A percentile compares a stretch with the other conserved stretches of the same genome.
Evolutionary conservation across 2,113 vertebrate species (phyloP).

Genomic region (Axis porcinus): DNA sequence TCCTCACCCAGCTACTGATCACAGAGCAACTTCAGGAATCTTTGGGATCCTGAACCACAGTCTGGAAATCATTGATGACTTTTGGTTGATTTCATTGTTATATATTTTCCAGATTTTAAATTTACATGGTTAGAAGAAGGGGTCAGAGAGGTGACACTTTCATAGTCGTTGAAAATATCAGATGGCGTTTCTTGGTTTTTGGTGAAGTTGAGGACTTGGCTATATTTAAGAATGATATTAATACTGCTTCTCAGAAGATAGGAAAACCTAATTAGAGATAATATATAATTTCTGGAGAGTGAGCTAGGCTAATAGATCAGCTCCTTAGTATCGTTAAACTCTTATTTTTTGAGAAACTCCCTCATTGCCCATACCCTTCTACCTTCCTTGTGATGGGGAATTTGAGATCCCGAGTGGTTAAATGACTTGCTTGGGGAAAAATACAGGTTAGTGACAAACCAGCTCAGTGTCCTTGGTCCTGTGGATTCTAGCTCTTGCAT

Average conservation of each 20-base stretch:
- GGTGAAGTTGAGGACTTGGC: background rate
- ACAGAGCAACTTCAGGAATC: background rate
- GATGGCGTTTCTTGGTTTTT: background rate
- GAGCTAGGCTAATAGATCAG: background rate
- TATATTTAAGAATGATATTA: background rate
- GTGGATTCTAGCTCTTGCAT: background rate
- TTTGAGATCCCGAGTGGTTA: background rate
- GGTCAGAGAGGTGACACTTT: background rate
- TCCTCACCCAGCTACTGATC: background rate
- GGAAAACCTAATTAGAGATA: background rate
- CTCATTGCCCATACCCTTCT: background rate
- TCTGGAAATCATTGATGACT: background rate
- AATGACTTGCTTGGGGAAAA: background rate
- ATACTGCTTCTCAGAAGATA: background rate
- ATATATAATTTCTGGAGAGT: background rate
- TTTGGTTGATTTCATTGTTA: slow-evolving; percentile 3
- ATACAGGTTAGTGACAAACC: background rate
- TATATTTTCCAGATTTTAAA: background rate
- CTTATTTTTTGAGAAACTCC: background rate
- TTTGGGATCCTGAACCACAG: background rate
- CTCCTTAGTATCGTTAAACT: background rate
- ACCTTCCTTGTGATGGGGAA: background rate
- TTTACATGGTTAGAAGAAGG: background rate
- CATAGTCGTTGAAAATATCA: background rate
- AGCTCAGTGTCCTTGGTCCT: background rate